Evolutionary conservation across 2,113 vertebrate genomes (phyloP).

Genomic region (Prochilodus magdalenae): DNA sequence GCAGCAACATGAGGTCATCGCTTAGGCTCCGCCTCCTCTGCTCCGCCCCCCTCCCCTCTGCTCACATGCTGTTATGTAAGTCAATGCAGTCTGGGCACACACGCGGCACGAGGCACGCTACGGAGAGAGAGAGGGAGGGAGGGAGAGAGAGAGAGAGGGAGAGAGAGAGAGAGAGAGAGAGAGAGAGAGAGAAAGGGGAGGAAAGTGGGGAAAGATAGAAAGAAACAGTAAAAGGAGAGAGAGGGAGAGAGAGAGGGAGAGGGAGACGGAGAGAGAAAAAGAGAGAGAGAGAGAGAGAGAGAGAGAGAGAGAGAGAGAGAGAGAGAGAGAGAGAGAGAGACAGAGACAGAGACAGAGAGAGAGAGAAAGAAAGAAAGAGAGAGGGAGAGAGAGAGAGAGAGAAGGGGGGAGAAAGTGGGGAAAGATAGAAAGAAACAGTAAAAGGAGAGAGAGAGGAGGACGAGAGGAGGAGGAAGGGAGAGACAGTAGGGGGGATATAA

Average conservation of each 20-base stretch:
- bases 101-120: too few species aligned
- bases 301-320: neutral
- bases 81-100: slow-evolving; percentile 17
- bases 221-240: too few species aligned
- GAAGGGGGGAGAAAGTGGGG: too few species aligned
- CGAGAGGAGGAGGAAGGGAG: too few species aligned
- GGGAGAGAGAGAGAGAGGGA: too few species aligned
- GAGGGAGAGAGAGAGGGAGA: too few species aligned
- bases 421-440: neutral
- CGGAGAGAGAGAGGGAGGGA: neutral
- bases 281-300: neutral
- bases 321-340: neutral
- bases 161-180: too few species aligned
- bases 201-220: too few species aligned
- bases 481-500: neutral
- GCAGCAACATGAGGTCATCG: slow-evolving; percentile 17
- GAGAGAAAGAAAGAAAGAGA: too few species aligned
- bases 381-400: neutral
- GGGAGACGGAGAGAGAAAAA: neutral
- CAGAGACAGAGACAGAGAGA: too few species aligned
- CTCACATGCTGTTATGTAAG: slow-evolving; percentile 20
- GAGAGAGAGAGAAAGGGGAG: neutral
- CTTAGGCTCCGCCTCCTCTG: slow-evolving; percentile 9
- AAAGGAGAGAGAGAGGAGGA: neutral
- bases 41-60: too few species aligned